phyloP scores from a whole-genome alignment of 53 echinoderm and acorn worm genomes.

The Holothuria scabra region DNA sequence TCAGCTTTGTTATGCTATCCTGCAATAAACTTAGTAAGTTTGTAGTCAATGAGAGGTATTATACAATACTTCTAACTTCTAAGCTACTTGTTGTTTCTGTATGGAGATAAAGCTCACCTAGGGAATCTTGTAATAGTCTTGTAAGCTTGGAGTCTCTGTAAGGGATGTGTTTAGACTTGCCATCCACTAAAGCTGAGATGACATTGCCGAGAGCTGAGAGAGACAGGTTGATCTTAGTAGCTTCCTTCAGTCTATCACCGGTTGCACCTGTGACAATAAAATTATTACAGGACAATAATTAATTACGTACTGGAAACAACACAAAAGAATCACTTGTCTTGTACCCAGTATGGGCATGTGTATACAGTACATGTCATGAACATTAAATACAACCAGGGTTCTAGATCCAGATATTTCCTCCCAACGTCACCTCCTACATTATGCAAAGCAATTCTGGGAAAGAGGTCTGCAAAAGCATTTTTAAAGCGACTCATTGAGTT shows the following conservation, averaged over 20 bases:
- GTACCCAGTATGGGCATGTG: neutral
- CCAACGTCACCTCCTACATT: too few relatives aligned
- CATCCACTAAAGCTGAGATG: constrained; percentile 93
- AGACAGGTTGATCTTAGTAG: constrained; percentile 97
- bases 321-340: neutral
- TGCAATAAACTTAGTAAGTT: neutral
- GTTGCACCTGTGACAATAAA: constrained; percentile 72
- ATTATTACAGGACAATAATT: too few relatives aligned
- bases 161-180: constrained; percentile 98
- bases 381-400: too few relatives aligned
- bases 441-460: too few relatives aligned
- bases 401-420: too few relatives aligned
- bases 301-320: neutral
- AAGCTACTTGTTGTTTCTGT: neutral
- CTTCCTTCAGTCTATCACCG: constrained; percentile 95
- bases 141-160: constrained; percentile 99
- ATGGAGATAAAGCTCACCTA: constrained; percentile 65
- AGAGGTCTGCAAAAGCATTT: too few relatives aligned
- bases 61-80: neutral
- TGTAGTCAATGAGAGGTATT: too few relatives aligned
- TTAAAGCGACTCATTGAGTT: too few relatives aligned
- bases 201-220: constrained; percentile 97
- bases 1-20: neutral
- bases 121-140: constrained; percentile 88
- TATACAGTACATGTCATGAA: too few relatives aligned